Evolutionary conservation across 2,888 invertebrate species (phyloP), one percentile per base, ranked within the genome.

Genomic region (Pogonocherus hispidulus): DNA sequence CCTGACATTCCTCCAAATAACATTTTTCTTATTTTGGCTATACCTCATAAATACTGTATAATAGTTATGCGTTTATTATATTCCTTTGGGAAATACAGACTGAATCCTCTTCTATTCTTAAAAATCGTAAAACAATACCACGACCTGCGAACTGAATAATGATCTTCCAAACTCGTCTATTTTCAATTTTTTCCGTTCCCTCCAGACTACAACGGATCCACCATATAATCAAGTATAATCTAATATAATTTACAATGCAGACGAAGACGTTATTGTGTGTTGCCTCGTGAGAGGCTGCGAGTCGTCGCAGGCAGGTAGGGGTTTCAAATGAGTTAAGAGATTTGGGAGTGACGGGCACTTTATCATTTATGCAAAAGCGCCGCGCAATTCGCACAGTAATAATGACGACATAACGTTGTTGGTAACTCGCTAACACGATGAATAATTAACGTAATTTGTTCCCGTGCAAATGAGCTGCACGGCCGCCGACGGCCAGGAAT

Each of bases 381-480:
- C 74, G 70, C 71, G 71, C 76, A 77, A 77, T 78, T 76, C 77
- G 73, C 79, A 75, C 63, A 65, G 75, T 75, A 78, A 79, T 79
- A 79, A 79, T 78, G 76, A 79, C 79, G 78, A 76, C 77, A 73
- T 78, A 76, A 76, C 76, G 74, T 74, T 41, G 55, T 19, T 71
- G 72, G 72, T 77, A 75, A 76, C 76, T 76, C 74, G 79, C 77
- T 76, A 79, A 80, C 79, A 75, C 69, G 78, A 80, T 81, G 81
- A 82, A 80, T 82, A 82, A 82, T 82, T 80, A 80, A 81, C 74
- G 80, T 77, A 79, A 81, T 82, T 80, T 80, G 78, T 80, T 78
- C 75, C 70, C 77, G 77, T 74, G 78, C 76, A 77, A 79, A 79
- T 77, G 80, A 78, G 79, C 73, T 76, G 69, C 55, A 44, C 47